phyloP scores from a whole-genome alignment of 2,888 invertebrate genomes.

The Melanostoma mellinum region DNA sequence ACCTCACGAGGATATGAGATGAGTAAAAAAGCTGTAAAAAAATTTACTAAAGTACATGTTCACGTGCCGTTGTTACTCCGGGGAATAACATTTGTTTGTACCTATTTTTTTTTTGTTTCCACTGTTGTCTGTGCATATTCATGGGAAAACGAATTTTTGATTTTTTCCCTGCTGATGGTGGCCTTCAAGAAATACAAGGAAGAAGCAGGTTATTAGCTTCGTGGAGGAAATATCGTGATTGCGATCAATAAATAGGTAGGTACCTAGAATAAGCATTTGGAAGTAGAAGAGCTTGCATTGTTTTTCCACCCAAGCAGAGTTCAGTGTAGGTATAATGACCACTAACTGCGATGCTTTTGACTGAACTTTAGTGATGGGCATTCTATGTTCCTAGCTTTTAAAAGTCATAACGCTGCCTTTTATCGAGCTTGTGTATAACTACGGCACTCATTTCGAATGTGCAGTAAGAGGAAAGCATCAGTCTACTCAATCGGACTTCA shows the following conservation, averaged over 20 bases:
- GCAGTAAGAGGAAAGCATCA: no score
- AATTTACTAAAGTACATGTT: conserved; percentile 40
- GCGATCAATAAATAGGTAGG: conserved; percentile 15
- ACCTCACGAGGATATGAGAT: conserved; percentile 37
- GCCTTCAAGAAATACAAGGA: not conserved
- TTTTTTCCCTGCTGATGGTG: not conserved
- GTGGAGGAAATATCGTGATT: conserved; percentile 26
- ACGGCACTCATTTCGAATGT: no score
- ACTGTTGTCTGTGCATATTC: conserved; percentile 14
- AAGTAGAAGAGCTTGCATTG: no score
- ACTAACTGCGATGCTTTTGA: no score
- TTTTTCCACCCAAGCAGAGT: no score
- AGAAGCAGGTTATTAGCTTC: conserved; percentile 28
- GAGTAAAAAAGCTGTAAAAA: conserved; percentile 54
- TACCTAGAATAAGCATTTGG: no score
- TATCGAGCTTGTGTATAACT: no score
- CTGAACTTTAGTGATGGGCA: no score
- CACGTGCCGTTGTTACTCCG: conserved; percentile 54
- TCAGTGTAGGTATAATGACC: no score
- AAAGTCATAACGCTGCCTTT: no score
- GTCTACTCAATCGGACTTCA: no score
- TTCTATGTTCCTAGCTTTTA: no score
- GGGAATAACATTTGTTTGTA: conserved; percentile 53
- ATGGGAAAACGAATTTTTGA: conserved; percentile 40
- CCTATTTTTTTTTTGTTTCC: conserved; percentile 8